phyloP scores from a whole-genome alignment of 2,113 vertebrate genomes.

The Probosciger aterrimus region DNA sequence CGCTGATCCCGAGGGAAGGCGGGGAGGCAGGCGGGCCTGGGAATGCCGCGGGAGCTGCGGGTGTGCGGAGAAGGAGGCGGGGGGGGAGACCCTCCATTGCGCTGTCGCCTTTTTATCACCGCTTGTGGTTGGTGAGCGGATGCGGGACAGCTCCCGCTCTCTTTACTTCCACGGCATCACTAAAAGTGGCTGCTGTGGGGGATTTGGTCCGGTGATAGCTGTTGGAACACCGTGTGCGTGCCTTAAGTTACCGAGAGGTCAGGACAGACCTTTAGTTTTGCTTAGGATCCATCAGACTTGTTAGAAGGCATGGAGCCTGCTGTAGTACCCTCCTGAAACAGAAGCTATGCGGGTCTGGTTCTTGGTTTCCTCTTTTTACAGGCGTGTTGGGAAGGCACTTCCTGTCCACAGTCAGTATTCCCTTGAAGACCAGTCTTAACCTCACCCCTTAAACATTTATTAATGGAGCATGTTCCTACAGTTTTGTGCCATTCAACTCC shows the following conservation, averaged over 20 bases:
- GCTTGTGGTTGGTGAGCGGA: not conserved
- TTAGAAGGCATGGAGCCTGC: not conserved
- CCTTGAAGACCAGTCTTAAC: not conserved
- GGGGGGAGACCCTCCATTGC: fast-evolving
- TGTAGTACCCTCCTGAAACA: not conserved
- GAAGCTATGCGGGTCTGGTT: fast-evolving
- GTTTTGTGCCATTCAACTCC: not conserved
- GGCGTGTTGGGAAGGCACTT: no score
- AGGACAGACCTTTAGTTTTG: not conserved
- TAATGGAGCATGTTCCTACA: not conserved
- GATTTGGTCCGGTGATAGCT: fast-evolving
- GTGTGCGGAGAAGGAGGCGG: fast-evolving
- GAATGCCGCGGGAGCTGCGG: not conserved
- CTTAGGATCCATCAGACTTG: fast-evolving
- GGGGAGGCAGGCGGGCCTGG: fast-evolving
- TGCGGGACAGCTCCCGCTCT: no score
- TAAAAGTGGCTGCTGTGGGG: fast-evolving
- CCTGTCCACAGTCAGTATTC: not conserved
- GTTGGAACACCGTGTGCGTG: fast-evolving
- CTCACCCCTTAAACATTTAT: not conserved
- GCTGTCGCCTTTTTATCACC: fast-evolving
- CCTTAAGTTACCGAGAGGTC: fast-evolving
- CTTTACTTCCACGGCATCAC: fast-evolving
- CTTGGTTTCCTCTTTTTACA: not conserved
- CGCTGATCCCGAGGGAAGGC: fast-evolving